A percentile compares a stretch with the other conserved stretches of the same genome.
phyloP scores from a whole-genome alignment of 2,888 invertebrate species.

The Lymantria monacha region DNA sequence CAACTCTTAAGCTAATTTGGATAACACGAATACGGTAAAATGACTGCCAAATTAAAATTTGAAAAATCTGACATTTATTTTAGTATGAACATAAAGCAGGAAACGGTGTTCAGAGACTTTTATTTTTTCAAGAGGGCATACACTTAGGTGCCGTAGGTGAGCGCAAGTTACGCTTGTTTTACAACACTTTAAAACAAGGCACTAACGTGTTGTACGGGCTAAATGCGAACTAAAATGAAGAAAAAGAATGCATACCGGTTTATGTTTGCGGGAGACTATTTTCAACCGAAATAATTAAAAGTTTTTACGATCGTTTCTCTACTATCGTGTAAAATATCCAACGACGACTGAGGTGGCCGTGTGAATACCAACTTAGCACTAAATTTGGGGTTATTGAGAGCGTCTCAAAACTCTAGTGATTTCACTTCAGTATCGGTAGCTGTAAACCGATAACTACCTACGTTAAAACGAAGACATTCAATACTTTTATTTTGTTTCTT shows the following conservation, averaged over 20 bases:
- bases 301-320: slow-evolving; percentile 69
- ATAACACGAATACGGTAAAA: background rate
- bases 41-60: slow-evolving; percentile 1
- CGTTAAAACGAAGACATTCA: background rate
- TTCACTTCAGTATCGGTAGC: slow-evolving; percentile 15
- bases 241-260: slow-evolving; percentile 69
- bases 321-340: slow-evolving; percentile 59
- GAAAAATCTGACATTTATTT: slow-evolving; percentile 17
- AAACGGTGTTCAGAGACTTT: slow-evolving; percentile 42
- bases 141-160: slow-evolving; percentile 41
- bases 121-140: slow-evolving; percentile 58
- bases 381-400: slow-evolving; percentile 35
- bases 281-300: slow-evolving; percentile 75
- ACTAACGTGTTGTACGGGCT: slow-evolving; percentile 62
- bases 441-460: slow-evolving; percentile 16
- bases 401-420: slow-evolving; percentile 39
- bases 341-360: slow-evolving; percentile 45
- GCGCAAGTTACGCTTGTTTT: slow-evolving; percentile 68
- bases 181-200: slow-evolving; percentile 79
- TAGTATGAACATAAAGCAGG: slow-evolving; percentile 38
- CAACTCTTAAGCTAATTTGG: background rate
- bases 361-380: slow-evolving; percentile 48
- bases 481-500: background rate
- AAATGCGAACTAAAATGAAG: slow-evolving; percentile 48
- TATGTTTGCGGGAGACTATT: slow-evolving; percentile 69